A percentile compares a stretch with the other conserved stretches of the same genome.
These are phyloP conservation scores for Chloroclystis v-ata DNA, from an alignment of 2,888 invertebrate species.

Conservation along the genomic window DNA sequence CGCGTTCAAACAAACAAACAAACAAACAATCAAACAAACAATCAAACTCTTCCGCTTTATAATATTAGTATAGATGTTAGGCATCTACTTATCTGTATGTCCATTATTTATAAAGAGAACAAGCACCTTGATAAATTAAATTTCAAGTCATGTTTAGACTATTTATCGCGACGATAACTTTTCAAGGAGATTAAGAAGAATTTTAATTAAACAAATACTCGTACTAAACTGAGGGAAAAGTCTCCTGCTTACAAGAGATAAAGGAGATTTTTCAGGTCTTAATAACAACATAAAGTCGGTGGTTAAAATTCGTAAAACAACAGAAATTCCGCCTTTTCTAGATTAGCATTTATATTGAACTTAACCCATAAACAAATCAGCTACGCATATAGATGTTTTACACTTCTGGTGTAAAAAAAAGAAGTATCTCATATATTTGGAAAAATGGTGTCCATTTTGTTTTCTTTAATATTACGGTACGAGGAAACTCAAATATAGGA, in stretches of 20 bases:
- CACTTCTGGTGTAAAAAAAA: neutral
- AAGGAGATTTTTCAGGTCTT: neutral
- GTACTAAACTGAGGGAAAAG: neutral
- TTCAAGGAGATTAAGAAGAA: neutral
- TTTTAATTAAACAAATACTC: neutral
- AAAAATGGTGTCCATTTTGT: too few species aligned
- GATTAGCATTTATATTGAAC: conserved; percentile 5
- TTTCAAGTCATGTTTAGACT: neutral
- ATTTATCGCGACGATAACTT: neutral
- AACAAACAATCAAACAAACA: too few species aligned
- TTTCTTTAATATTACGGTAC: too few species aligned
- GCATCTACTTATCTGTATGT: too few species aligned
- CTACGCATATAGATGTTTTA: neutral
- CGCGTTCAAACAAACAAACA: too few species aligned
- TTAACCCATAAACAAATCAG: neutral
- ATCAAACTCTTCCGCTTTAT: too few species aligned
- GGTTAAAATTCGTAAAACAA: neutral
- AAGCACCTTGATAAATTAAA: neutral
- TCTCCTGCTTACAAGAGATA: neutral
- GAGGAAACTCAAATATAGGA: too few species aligned
- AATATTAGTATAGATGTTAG: too few species aligned
- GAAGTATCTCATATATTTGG: too few species aligned
- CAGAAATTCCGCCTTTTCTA: neutral
- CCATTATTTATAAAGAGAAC: neutral
- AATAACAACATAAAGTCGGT: neutral